Evolutionary conservation across 2,113 vertebrate genomes (phyloP).

Genomic region (Tragelaphus buxtoni): DNA sequence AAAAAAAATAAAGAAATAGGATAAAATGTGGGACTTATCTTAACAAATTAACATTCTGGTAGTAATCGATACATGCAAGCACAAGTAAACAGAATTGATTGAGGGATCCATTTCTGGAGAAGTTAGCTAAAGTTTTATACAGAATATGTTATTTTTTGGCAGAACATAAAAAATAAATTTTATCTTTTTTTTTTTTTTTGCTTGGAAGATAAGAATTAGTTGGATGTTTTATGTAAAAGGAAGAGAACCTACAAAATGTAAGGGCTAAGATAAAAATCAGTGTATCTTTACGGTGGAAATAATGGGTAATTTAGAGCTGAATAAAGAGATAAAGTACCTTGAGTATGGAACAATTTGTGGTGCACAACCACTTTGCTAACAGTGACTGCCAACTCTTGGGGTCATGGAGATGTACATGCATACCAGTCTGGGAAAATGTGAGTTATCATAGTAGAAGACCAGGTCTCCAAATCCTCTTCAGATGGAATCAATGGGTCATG

Average conservation of each 20-base stretch:
- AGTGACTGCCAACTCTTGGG: too few species aligned
- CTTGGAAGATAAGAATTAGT: neutral
- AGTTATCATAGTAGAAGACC: neutral
- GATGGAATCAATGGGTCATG: neutral
- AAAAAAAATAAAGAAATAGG: neutral
- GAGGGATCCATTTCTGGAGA: neutral
- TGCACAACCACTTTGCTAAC: rapidly evolving
- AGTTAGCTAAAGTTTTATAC: neutral
- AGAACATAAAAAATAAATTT: neutral
- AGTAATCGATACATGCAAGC: neutral
- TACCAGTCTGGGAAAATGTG: neutral
- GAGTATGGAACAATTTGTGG: neutral
- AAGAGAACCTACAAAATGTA: neutral
- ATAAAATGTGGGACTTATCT: neutral
- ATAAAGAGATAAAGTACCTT: neutral
- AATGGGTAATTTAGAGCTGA: neutral
- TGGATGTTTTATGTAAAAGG: neutral
- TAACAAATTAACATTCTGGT: neutral
- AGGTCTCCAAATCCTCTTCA: neutral
- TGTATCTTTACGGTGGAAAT: neutral
- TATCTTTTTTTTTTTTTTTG: neutral
- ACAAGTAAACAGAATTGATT: neutral
- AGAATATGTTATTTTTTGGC: neutral
- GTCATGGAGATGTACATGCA: neutral
- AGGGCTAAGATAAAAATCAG: neutral